phyloP scores from a whole-genome alignment of 2,888 invertebrate genomes.

The Ceramica pisi region DNA sequence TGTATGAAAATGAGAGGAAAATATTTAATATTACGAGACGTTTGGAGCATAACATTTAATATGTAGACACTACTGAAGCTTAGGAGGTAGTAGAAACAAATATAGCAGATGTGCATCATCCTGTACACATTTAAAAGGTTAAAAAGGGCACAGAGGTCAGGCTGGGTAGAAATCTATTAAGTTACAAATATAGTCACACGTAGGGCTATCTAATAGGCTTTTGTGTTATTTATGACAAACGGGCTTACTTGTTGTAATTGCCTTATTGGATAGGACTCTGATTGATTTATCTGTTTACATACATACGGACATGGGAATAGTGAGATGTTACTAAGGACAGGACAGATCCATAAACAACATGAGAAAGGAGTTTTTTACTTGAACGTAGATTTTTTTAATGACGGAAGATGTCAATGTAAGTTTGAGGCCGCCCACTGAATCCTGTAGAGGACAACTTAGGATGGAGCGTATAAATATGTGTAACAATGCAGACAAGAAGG shows the following conservation, averaged over 20 bases:
- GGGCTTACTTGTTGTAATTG: slow-evolving; percentile 36
- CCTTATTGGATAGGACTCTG: slow-evolving; percentile 36
- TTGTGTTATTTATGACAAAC: slow-evolving; percentile 54
- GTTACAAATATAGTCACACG: slow-evolving; percentile 46
- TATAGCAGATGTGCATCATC: slow-evolving; percentile 5
- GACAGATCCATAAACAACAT: not conserved
- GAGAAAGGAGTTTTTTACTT: not conserved
- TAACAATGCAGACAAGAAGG: not conserved
- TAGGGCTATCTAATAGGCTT: slow-evolving; percentile 24
- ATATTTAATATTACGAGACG: slow-evolving; percentile 22
- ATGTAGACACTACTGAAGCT: not conserved
- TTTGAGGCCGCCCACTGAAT: not conserved
- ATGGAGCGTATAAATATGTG: no score
- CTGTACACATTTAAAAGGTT: slow-evolving; percentile 28
- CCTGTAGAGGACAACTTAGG: not conserved
- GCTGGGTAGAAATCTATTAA: slow-evolving; percentile 26
- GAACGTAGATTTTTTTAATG: not conserved
- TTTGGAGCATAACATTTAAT: not conserved
- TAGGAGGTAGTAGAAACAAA: not conserved
- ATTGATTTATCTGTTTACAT: slow-evolving; percentile 45
- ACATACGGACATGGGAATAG: not conserved
- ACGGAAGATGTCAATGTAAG: not conserved
- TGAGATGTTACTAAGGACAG: slow-evolving; percentile 1
- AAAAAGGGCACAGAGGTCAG: slow-evolving; percentile 31
- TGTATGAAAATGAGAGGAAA: slow-evolving; percentile 56